A percentile compares a stretch with the other conserved stretches of the same genome.
phyloP scores from a whole-genome alignment of 2,113 vertebrate genomes.

The Serranochromis macrocephalus region DNA sequence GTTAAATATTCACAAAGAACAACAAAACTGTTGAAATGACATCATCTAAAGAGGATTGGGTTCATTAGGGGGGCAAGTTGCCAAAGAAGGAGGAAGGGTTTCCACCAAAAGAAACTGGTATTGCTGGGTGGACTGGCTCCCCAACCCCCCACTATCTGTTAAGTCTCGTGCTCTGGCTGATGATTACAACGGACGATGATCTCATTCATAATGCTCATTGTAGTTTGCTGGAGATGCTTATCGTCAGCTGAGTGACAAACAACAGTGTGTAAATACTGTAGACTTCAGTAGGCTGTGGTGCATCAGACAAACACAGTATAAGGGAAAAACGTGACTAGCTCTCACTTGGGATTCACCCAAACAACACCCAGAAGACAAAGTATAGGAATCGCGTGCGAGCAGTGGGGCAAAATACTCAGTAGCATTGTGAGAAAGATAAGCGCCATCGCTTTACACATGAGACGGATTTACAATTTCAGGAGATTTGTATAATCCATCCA shows the following conservation, averaged over 20 bases:
- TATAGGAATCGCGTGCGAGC: background rate
- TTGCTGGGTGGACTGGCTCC: background rate
- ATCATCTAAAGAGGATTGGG: conserved; percentile 26
- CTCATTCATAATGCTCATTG: conserved; percentile 53
- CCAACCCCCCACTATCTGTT: background rate
- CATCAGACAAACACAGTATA: background rate
- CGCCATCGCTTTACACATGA: background rate
- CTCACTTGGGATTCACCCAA: background rate
- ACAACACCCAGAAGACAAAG: conserved; percentile 7
- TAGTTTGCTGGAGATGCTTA: conserved; percentile 37
- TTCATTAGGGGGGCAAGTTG: background rate
- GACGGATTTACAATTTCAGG: conserved; percentile 31
- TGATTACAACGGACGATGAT: conserved; percentile 40
- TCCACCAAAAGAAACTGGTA: background rate
- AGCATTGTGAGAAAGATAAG: background rate
- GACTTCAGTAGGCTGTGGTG: background rate
- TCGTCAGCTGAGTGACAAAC: conserved; percentile 8
- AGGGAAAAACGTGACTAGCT: background rate
- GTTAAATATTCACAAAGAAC: conserved; percentile 37
- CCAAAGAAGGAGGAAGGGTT: background rate
- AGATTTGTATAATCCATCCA: conserved; percentile 45
- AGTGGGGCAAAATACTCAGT: background rate
- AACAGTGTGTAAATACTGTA: conserved; percentile 18
- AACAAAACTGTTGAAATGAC: conserved; percentile 42
- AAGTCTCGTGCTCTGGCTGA: conserved; percentile 11